Conservation (phyloP, 2,888 invertebrate species). For the Ryuthela nishihirai region DNA sequence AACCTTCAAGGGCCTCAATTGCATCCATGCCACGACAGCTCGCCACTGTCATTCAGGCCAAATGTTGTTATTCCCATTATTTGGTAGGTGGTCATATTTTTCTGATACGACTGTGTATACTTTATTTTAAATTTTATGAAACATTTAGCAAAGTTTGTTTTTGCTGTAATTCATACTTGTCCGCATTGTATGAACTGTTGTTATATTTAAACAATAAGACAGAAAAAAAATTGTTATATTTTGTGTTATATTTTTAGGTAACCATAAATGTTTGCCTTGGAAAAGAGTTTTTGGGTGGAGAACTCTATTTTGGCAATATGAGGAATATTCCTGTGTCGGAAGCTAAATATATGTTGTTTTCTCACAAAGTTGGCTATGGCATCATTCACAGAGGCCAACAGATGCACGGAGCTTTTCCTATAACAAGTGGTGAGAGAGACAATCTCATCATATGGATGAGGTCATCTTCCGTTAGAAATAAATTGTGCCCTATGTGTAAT, state of each 20-base stretch:
- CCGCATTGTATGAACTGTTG: too few species aligned
- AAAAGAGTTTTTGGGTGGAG: conserved; percentile 50
- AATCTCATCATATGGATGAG: conserved; percentile 55
- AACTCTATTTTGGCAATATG: conserved; percentile 51
- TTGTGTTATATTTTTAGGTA: conserved; percentile 41
- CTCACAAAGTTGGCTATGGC: conserved; percentile 46
- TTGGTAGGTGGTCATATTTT: too few species aligned
- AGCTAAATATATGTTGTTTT: conserved; percentile 1
- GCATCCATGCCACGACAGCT: too few species aligned
- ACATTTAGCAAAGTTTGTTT: too few species aligned
- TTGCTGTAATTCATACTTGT: too few species aligned
- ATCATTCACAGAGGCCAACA: conserved; percentile 53
- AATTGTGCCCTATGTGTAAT: conserved; percentile 53
- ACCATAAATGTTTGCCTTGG: conserved; percentile 52
- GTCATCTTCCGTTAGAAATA: conserved; percentile 50
- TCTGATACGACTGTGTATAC: too few species aligned
- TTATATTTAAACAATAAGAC: too few species aligned
- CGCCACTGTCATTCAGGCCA: too few species aligned
- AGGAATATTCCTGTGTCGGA: conserved; percentile 34
- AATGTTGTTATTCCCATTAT: too few species aligned
- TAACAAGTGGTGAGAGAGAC: conserved; percentile 49
- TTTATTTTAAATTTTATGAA: too few species aligned
- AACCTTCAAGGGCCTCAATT: too few species aligned
- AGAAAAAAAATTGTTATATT: neutral
- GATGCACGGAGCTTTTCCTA: conserved; percentile 51